Base-by-base conservation (phyloP, 2,797 vertebrate species). In the Notolabrus celidotus region DNA sequence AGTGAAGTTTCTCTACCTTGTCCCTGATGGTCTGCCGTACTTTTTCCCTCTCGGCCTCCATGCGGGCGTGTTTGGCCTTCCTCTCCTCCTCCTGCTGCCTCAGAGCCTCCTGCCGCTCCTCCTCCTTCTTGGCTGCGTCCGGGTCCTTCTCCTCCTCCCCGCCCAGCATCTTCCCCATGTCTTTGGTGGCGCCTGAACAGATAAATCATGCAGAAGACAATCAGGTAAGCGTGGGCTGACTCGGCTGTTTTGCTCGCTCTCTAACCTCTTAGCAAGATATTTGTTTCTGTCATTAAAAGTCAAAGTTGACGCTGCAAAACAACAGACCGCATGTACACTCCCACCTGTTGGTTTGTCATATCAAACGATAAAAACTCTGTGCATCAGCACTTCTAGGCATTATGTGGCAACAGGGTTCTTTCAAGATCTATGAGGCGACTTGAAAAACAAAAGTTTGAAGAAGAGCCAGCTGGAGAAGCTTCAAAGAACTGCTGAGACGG, bases 121-220 rank as follows among this genome's bases (percentile, higher is more conserved):
- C 98, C 77, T 99, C 97, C 79, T 99, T 99, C 89, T 99, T 97
- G 90, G 97, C 96, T 0, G 97, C 97, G 0, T 99, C 98, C 0
- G 98, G 98, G 78, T 99, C 98, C 89, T 99, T 98, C 94, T 99
- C 97, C 81, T 99, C 97, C 86, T 99, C 97, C 0, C 98, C 97
- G 0, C 97, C 98, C 61, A 99, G 91, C 98, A 99, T 99, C 93
- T 99, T 99, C 25, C 98, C 98, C 98, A 99, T 99, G 91, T 99
- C 98, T 93, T 99, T 99, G 87, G 98, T 99, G 94, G 98, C 98
- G 80, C 97, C 98, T 99, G 90, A 27, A 54, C 4, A 46, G 19
- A 46, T 23, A 41, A 4, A 27, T n/a, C 12, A 72, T 0, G 29
- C 22, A 74, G 31, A 64, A 12, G 17, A 1, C n/a, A 2, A 8